Base-by-base conservation (phyloP, 64 coral and sea anemone genomes). In the Actinia tenebrosa region DNA sequence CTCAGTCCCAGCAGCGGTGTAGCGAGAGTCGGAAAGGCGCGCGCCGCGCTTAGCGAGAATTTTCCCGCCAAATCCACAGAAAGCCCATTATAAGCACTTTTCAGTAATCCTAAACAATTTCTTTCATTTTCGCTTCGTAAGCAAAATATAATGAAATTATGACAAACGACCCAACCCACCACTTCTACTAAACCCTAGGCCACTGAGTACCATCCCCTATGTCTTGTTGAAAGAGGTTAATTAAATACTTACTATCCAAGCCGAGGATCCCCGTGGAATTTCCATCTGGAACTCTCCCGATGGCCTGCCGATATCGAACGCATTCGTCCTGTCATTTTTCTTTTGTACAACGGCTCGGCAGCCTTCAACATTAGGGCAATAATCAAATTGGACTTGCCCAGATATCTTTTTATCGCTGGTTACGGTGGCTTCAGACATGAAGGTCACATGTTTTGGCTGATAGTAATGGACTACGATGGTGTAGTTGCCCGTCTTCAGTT, bases 391-490 rank as follows among this genome's bases (percentile, higher is more conserved):
- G 3, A 92, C 86, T 22, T 10, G 71, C 3, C 93, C 97, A 58
- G 71, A 83, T 17, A 88, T 60, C 15, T 83, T 88, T 43, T 61
- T 84, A 14, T 83, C 94, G 44, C 93, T 92, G 44, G 93, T 99
- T 7, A 99, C 82, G 13, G 91, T 88, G 37, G 84, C 89, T 50
- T 60, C 22, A 26, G 93, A 69, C 15, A 66, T 81, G 84, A 99
- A 90, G 10, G 90, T 87, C 45, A 86, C 68, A 71, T 99, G 93
- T 68, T 89, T 90, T 53, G 97, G 88, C 64, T 99, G 97, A 46
- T 99, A 99, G 77, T 99, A 95, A 53, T 99, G 97, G 59, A 95
- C 83, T 80, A 99, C 88, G 20, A 92, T 80, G 15, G 97, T 86
- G 72, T 99, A 99, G 16, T 91, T 85, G 22, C 97, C 89, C 27